Evolutionary conservation across 2,888 invertebrate genomes (phyloP), one percentile per base, ranked within the genome.

Genomic region (Luffia ferchaultella): DNA sequence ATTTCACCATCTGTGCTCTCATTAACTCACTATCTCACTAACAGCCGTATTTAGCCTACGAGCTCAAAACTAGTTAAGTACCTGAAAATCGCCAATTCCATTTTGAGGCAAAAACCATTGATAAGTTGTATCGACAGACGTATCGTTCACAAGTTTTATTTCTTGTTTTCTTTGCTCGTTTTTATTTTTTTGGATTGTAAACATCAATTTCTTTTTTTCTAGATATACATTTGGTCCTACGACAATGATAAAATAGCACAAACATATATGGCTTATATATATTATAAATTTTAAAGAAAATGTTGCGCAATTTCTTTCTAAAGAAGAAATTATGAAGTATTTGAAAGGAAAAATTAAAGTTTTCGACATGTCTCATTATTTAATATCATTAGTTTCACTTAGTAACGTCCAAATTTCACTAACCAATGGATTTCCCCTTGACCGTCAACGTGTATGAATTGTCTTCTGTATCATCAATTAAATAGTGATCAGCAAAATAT

Each of bases 61-160:
- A n/a, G n/a, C n/a, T n/a, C n/a, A n/a, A n/a, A n/a, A n/a, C n/a
- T n/a, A 1, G 42, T 9, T 52, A 19, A n/a, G 1, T 65, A 82
- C 83, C 64, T 82, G 80, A 57, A 84, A 80, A 57, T 67, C 66
- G 18, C 79, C 80, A 52, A 74, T 74, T 2, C 78, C 82, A 52
- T 74, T 74, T 1, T 77, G 82, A 45, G 64, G 60, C 53, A 80
- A 54, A 30, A 80, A 62, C 84, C 84, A 84, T 50, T 80, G 82
- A 55, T 79, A 84, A n/a, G 75, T 76, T 1, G 78, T 74, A 44
- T 78, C 80, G 9, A 79, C 63, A 17, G 65, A 53, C 1, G 84
- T 76, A 50, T 63, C 69, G 55, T 83, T 84, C 0, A 72, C 56
- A 5, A 49, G 9, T 16, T 19, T 15, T 2, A 49, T 40, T 1